Conservation (phyloP, 2,113 vertebrate genomes). For the Diadophis punctatus region DNA sequence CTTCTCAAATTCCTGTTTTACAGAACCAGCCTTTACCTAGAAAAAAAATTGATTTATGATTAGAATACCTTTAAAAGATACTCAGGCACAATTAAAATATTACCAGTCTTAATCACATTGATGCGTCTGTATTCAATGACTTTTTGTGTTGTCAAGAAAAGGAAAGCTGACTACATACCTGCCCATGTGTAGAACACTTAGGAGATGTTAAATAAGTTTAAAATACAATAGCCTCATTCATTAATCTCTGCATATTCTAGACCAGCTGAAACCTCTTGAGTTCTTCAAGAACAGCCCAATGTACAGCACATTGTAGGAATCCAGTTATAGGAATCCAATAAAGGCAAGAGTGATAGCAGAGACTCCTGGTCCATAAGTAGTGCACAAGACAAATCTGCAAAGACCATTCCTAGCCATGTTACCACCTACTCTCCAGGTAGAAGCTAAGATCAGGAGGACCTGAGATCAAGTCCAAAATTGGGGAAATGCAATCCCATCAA, state of each 20-base stretch:
- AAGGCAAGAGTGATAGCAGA: background rate
- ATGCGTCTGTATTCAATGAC: background rate
- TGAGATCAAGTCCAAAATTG: background rate
- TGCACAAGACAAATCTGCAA: background rate
- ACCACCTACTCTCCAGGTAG: background rate
- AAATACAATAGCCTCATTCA: background rate
- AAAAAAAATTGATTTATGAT: fast-evolving
- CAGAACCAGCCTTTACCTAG: conserved; percentile 91
- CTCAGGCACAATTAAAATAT: background rate
- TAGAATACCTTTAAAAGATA: fast-evolving
- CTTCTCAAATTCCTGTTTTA: conserved; percentile 97
- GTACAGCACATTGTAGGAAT: background rate
- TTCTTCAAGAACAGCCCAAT: background rate
- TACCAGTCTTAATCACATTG: background rate
- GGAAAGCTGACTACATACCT: background rate
- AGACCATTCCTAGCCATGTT: background rate
- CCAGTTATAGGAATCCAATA: background rate
- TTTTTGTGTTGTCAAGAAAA: background rate
- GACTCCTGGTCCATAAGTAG: background rate
- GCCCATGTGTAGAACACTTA: background rate
- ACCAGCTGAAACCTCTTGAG: background rate
- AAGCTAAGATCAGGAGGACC: background rate
- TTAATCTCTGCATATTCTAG: background rate
- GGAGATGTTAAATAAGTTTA: background rate
- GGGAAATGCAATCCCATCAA: background rate